phyloP scores from a whole-genome alignment of 2,113 vertebrate genomes.

The Nerophis lumbriciformis region DNA sequence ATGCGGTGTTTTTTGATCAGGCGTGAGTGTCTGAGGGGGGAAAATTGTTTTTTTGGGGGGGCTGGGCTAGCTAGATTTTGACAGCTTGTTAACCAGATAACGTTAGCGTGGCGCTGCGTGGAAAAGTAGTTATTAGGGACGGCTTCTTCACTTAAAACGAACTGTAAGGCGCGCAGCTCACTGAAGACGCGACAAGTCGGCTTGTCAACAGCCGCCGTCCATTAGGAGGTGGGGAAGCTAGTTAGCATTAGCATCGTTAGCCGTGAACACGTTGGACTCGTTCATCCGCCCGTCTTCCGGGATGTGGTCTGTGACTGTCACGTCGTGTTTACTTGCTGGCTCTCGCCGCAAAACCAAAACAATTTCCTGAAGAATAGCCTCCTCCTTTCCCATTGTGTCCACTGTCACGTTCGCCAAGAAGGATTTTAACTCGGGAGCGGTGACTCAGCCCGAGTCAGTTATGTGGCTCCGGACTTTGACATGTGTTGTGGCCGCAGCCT shows the following conservation, averaged over 20 bases:
- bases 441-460: constrained; percentile 37
- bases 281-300: constrained; percentile 73
- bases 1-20: too few species aligned
- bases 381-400: constrained; percentile 10
- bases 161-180: not conserved
- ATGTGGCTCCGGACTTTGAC: constrained; percentile 66
- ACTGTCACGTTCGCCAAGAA: constrained; percentile 3
- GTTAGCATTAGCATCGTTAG: constrained; percentile 23
- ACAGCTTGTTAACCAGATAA: constrained; percentile 28
- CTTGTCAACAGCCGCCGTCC: too few species aligned
- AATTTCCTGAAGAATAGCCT: constrained; percentile 38
- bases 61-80: constrained; percentile 17
- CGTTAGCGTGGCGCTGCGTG: not conserved
- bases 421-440: constrained; percentile 31
- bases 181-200: not conserved
- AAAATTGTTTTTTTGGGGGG: constrained; percentile 38
- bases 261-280: constrained; percentile 70
- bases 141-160: too few species aligned
- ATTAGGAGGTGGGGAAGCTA: not conserved
- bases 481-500: constrained; percentile 57
- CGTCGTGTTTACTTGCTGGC: constrained; percentile 63
- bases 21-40: constrained; percentile 8
- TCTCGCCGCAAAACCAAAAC: constrained; percentile 51
- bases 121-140: too few species aligned
- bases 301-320: constrained; percentile 61